These are phyloP conservation scores for Meta bourneti DNA, from an alignment of 2,888 invertebrate genomes.

Conservation along the genomic window DNA sequence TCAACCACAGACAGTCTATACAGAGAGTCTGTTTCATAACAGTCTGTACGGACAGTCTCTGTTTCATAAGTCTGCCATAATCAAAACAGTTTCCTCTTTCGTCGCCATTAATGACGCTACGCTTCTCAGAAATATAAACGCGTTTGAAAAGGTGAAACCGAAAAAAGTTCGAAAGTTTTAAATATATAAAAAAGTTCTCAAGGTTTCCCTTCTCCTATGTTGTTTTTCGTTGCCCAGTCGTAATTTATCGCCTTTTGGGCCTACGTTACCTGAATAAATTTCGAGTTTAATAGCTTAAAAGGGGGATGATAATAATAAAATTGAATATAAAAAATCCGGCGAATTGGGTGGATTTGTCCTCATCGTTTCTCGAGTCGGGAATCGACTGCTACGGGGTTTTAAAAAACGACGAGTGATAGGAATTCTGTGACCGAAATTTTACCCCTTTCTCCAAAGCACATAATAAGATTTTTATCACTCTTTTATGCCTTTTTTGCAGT, in stretches of 20 bases:
- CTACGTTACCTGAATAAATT: constrained; percentile 53
- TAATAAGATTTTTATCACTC: constrained; percentile 75
- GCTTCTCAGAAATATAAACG: not conserved
- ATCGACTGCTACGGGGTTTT: constrained; percentile 30
- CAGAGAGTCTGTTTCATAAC: too few relatives aligned
- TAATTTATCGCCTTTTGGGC: constrained; percentile 48
- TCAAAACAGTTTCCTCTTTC: not conserved
- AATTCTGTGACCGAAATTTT: constrained; percentile 75
- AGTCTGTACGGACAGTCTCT: too few relatives aligned
- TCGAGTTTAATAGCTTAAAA: constrained; percentile 37
- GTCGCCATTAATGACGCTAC: not conserved
- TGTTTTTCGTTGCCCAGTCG: constrained; percentile 16
- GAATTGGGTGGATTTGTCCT: constrained; percentile 55
- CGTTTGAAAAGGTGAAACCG: not conserved
- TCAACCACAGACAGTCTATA: too few relatives aligned
- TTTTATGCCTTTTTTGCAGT: constrained; percentile 68
- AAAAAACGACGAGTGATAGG: constrained; percentile 55
- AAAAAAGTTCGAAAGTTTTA: constrained; percentile 4
- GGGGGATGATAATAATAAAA: constrained; percentile 20
- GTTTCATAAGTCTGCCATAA: not conserved
- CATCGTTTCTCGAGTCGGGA: constrained; percentile 28
- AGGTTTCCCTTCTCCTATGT: not conserved
- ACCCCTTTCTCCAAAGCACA: constrained; percentile 68
- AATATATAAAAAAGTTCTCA: constrained; percentile 23
- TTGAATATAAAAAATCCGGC: constrained; percentile 16